Conservation (phyloP, 1,140 invertebrate species). For the Dreissena polymorpha region DNA sequence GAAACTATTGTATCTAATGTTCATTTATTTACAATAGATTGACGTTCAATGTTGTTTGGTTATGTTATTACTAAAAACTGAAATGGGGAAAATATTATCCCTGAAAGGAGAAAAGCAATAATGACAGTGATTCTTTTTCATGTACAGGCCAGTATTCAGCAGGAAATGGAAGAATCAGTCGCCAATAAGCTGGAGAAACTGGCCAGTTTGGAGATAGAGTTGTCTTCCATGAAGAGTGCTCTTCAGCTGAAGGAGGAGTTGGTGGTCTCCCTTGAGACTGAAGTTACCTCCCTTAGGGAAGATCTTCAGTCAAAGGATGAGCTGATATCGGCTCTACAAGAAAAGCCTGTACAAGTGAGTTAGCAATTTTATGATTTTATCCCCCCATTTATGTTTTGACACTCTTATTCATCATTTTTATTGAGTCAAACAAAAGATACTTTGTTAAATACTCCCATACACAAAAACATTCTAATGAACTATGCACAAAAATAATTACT, state of each 20-base stretch:
- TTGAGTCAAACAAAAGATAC: no score
- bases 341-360: slow-evolving; percentile 30
- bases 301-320: slow-evolving; percentile 44
- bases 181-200: slow-evolving; percentile 57
- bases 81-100: no score
- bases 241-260: slow-evolving; percentile 58
- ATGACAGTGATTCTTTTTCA: background rate
- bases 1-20: no score
- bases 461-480: no score
- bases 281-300: slow-evolving; percentile 52
- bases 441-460: no score
- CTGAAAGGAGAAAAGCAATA: no score
- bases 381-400: background rate
- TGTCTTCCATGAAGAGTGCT: slow-evolving; percentile 53
- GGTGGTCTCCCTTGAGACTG: slow-evolving; percentile 28
- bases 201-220: slow-evolving; percentile 54
- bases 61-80: no score
- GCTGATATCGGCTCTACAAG: slow-evolving; percentile 27
- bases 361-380: no score
- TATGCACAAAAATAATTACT: no score
- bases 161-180: slow-evolving; percentile 71
- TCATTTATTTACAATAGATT: no score
- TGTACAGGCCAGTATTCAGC: slow-evolving; percentile 71
- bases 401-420: background rate
- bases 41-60: no score